Conservation (phyloP, 1,140 invertebrate genomes). For the Papilio glaucus region DNA sequence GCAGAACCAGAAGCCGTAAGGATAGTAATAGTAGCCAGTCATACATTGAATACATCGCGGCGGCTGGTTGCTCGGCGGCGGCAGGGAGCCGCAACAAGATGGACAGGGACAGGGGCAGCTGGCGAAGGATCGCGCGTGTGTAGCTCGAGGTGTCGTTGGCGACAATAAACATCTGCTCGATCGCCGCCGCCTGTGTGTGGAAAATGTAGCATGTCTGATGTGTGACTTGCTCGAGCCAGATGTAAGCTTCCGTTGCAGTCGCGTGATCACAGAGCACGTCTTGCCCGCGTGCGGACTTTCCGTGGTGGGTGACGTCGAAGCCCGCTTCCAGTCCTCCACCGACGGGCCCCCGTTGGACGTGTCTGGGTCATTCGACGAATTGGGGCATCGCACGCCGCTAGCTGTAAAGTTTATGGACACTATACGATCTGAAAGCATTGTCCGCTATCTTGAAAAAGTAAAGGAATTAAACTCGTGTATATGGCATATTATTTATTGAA, state of each 20-base stretch:
- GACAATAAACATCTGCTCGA: not conserved
- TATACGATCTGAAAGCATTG: slow-evolving; percentile 28
- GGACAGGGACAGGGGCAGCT: slow-evolving; percentile 58
- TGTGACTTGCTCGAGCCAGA: not conserved
- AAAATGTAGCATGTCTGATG: not conserved
- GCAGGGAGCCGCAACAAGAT: slow-evolving; percentile 57
- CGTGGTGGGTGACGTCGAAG: not conserved
- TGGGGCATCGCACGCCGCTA: not conserved
- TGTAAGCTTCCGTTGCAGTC: slow-evolving; percentile 13
- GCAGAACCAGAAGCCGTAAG: slow-evolving; percentile 75
- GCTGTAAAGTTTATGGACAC: slow-evolving; percentile 26
- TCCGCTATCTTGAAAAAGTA: not conserved
- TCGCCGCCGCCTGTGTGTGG: slow-evolving; percentile 28
- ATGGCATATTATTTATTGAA: slow-evolving; percentile 35
- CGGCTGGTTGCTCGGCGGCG: slow-evolving; percentile 65
- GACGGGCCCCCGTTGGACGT: not conserved
- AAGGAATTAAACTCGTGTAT: slow-evolving; percentile 13
- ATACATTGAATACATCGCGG: slow-evolving; percentile 72
- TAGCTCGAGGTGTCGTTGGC: not conserved
- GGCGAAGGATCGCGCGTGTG: slow-evolving; percentile 42
- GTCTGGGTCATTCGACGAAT: slow-evolving; percentile 11
- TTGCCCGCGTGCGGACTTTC: not conserved
- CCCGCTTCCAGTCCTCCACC: not conserved
- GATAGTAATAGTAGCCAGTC: slow-evolving; percentile 77
- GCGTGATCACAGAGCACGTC: not conserved